Evolutionary conservation across 92 coral and sea anemone genomes (phyloP), one percentile per base, ranked within the genome.

Genomic region (Epizoanthus ramosus): DNA sequence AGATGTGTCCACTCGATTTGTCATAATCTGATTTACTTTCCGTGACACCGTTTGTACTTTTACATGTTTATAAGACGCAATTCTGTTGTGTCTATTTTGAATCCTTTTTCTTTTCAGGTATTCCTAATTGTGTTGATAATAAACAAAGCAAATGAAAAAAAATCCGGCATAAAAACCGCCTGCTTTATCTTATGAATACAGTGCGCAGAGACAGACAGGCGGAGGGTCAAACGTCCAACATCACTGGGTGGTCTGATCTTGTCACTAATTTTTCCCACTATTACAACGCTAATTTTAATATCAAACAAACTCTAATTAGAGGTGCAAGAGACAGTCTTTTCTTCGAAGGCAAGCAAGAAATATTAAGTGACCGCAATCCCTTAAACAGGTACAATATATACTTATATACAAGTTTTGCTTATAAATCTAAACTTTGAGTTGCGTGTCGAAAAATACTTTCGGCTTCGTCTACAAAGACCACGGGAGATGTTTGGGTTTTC

Each of bases 201-300:
- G 28, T 37, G 8, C 3, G 5, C 57, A 23, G 22, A 21, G 10
- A 6, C 58, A 7, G 22, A 3, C 63, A 4, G 18, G 19, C 23
- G 37, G 52, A 50, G 8, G 81, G 31, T 18, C 31, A 21, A 23
- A 24, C 39, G 10, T 8, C 6, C 8, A 12, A 21, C 6, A 10
- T 60, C 15, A 31, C 39, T 77, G 82, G 82, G 82, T 77, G 82
- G 82, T 77, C 82, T 41, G 82, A 70, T 77, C 82, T 41, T 60
- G 14, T 28, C 16, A 14, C 18, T 64, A 64, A 64, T 64, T 64
- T 17, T 35, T 64, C 69, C 23, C 23, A 64, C 69, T 64, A 64
- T 25, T 64, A 50, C 54, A 50, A 50, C 54, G 54, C 54, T 50
- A 50, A 50, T 10, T 47, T 64, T 35, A 64, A 9, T 64, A 64